phyloP scores from a whole-genome alignment of 1,140 invertebrate genomes.

The Drosophila obscura region DNA sequence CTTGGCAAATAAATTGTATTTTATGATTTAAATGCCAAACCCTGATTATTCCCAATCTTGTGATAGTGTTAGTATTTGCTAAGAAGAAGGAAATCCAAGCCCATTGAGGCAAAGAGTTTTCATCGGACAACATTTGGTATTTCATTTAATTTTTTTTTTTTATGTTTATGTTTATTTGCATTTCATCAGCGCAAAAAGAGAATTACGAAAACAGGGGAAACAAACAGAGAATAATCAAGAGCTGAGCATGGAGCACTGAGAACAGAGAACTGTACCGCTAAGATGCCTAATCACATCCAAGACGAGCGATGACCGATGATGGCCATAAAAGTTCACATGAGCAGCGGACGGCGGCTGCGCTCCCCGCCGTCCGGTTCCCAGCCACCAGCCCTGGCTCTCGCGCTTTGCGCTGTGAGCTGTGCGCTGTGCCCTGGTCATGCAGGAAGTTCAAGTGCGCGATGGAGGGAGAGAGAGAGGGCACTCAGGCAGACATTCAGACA shows the following conservation, averaged over 20 bases:
- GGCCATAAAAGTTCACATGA: constrained; percentile 54
- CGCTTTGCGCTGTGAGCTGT: not conserved
- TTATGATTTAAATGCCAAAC: too few relatives aligned
- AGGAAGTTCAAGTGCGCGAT: constrained; percentile 74
- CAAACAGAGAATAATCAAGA: not conserved
- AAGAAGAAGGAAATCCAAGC: not conserved
- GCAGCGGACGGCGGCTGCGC: constrained; percentile 15
- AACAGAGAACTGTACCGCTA: constrained; percentile 65
- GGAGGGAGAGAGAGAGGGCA: constrained; percentile 12
- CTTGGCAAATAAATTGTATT: too few relatives aligned
- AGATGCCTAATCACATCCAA: constrained; percentile 73
- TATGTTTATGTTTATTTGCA: not conserved
- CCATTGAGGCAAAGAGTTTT: not conserved
- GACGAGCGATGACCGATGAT: constrained; percentile 64
- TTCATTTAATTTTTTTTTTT: not conserved
- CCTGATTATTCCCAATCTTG: too few relatives aligned
- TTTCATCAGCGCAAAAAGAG: constrained; percentile 10
- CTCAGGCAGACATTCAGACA: constrained; percentile 7
- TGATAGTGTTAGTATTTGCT: too few relatives aligned
- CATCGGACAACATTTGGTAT: constrained; percentile 4
- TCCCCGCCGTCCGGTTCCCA: not conserved
- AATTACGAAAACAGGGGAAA: not conserved
- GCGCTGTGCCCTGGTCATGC: constrained; percentile 52
- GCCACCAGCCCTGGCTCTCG: not conserved
- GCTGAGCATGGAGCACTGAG: not conserved